Percentiles rank a stretch among this genome's conserved stretches.
phyloP scores from a whole-genome alignment of 2,888 invertebrate genomes.

The Tetragonula carbonaria region DNA sequence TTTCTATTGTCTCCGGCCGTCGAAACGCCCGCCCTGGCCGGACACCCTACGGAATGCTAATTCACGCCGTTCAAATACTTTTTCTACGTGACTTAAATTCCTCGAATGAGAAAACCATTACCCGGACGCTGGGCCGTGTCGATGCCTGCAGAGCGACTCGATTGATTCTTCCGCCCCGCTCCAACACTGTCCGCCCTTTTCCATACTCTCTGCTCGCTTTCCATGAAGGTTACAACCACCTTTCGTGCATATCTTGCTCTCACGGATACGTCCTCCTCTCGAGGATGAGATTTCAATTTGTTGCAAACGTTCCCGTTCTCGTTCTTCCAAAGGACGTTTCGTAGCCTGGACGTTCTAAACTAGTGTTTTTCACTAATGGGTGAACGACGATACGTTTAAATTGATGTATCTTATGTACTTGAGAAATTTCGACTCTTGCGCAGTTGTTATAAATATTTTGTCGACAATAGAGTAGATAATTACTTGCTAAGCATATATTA shows the following conservation, averaged over 20 bases:
- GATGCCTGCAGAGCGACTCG: slow-evolving; percentile 56
- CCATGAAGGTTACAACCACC: neutral
- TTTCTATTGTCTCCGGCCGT: slow-evolving; percentile 73
- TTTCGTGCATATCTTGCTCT: neutral
- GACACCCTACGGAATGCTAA: slow-evolving; percentile 76
- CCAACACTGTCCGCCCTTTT: neutral
- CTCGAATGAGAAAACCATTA: slow-evolving; percentile 72
- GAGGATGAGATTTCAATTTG: neutral
- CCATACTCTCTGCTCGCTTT: neutral
- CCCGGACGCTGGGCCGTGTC: slow-evolving; percentile 41
- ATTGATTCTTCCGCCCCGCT: slow-evolving; percentile 56
- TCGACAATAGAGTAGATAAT: too few relatives aligned
- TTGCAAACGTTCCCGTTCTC: too few relatives aligned
- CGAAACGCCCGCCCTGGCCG: slow-evolving; percentile 67
- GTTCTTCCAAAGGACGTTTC: neutral
- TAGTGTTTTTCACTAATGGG: neutral
- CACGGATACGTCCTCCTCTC: neutral
- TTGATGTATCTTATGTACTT: too few relatives aligned
- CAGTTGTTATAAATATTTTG: too few relatives aligned
- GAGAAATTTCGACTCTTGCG: too few relatives aligned
- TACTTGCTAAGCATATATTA: too few relatives aligned
- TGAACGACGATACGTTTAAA: too few relatives aligned
- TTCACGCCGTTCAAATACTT: slow-evolving; percentile 78
- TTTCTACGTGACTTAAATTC: slow-evolving; percentile 82
- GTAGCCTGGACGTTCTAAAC: neutral